A percentile compares a stretch with the other conserved stretches of the same genome.
phyloP scores from a whole-genome alignment of 2,797 vertebrate genomes.

The Varecia variegata region DNA sequence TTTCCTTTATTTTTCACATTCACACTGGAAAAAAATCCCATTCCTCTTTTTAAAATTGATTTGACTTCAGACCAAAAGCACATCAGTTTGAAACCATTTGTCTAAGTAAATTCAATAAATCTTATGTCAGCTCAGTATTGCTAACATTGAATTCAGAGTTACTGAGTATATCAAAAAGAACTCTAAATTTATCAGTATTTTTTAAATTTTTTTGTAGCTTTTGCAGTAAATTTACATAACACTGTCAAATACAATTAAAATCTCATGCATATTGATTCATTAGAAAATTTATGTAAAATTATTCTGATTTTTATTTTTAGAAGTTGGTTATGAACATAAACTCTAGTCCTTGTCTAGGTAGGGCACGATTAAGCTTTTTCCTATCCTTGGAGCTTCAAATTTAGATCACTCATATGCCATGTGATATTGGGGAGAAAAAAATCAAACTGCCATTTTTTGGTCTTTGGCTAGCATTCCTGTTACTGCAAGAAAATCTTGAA shows the following conservation, averaged over 20 bases:
- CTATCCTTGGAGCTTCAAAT: conserved; percentile 18
- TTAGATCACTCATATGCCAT: not conserved
- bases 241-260: not conserved
- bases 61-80: not conserved
- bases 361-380: not conserved
- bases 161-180: not conserved
- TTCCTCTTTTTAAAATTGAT: not conserved
- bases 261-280: not conserved
- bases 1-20: not conserved
- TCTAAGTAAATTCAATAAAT: not conserved
- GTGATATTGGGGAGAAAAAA: not conserved
- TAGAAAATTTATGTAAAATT: not conserved
- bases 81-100: not conserved
- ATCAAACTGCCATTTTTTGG: not conserved
- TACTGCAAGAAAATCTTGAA: not conserved
- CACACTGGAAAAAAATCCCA: not conserved
- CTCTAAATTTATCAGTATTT: not conserved
- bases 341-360: not conserved
- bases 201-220: not conserved
- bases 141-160: not conserved
- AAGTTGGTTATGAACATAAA: not conserved
- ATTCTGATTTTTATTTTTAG: not conserved
- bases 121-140: not conserved
- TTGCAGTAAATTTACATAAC: not conserved
- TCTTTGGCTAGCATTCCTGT: not conserved